Percentiles rank a stretch among this genome's conserved stretches.
phyloP scores from a whole-genome alignment of 2,113 vertebrate species.

The Dolichallabes microphthalmus region DNA sequence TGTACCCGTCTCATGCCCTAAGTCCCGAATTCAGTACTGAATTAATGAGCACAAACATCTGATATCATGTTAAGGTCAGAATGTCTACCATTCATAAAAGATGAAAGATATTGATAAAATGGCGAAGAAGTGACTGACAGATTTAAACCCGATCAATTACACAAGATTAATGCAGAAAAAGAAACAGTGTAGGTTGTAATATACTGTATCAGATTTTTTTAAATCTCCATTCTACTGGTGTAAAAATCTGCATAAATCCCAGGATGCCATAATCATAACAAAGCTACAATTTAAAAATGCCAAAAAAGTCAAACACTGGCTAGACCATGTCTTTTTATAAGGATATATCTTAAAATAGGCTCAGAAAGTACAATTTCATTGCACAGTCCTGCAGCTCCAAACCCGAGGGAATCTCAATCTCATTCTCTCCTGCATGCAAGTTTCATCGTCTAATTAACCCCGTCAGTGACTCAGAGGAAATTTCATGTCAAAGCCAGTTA shows the following conservation, averaged over 20 bases:
- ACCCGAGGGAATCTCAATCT: background rate
- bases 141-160: background rate
- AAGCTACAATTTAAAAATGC: background rate
- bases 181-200: background rate
- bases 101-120: background rate
- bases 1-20: too few relatives aligned
- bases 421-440: background rate
- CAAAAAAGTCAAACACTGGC: background rate
- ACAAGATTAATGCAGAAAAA: background rate
- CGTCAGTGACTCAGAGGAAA: background rate
- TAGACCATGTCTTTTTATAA: background rate
- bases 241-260: background rate
- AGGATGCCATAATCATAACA: background rate
- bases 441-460: background rate
- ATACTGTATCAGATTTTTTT: background rate
- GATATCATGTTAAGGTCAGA: background rate
- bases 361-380: background rate
- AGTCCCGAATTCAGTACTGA: background rate
- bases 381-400: background rate
- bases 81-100: background rate
- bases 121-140: background rate
- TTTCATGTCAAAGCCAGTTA: background rate
- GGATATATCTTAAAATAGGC: slow-evolving; percentile 5
- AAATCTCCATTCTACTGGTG: background rate
- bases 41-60: background rate